Base-by-base conservation (phyloP, 2,888 invertebrate species). In the Ennomos quercinarius region DNA sequence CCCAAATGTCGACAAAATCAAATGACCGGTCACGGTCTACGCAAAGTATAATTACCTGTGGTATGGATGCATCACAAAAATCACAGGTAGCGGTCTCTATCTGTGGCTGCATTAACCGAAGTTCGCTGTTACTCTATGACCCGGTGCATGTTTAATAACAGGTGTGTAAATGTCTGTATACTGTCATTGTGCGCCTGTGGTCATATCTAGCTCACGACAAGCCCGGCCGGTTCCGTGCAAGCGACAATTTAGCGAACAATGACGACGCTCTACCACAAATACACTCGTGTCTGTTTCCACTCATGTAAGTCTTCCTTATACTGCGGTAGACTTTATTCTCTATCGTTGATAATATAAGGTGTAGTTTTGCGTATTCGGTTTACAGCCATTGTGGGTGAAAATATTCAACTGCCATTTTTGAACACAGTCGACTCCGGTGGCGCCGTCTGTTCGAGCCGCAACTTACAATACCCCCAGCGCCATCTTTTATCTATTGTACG, bases 161-260 rank as follows among this genome's bases (percentile, higher is more conserved):
- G 91, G 91, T 91, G 91, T 91, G 90, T 87, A 85, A 87, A 89
- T 89, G 87, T 90, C 89, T 86, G 88, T 88, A 84, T 80, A 81
- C 73, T 88, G 87, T 88, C 84, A 89, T 87, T 88, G 88, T 90
- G 86, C 84, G 84, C 70, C 80, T 80, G 76, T 78, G 80, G 83
- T 82, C 77, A 79, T 90, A 88, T 87, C 88, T 88, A 88, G 81
- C 87, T 87, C 89, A 90, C 91, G 91, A 90, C 91, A 86, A 83
- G 89, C 87, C 79, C 67, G 84, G 89, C 87, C 86, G 89, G 89
- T 90, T 91, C 84, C 91, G 85, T 91, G 91, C 91, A 84, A 87
- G 86, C 89, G 91, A 91, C 91, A 91, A 91, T 91, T 91, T 91
- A 90, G 89, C 90, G 91, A 91, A 91, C 91, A 91, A 91, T 91